A percentile compares a stretch with the other conserved stretches of the same genome.
These are phyloP conservation scores for Musca vetustissima DNA, from an alignment of 1,140 invertebrate species.

Conservation along the genomic window DNA sequence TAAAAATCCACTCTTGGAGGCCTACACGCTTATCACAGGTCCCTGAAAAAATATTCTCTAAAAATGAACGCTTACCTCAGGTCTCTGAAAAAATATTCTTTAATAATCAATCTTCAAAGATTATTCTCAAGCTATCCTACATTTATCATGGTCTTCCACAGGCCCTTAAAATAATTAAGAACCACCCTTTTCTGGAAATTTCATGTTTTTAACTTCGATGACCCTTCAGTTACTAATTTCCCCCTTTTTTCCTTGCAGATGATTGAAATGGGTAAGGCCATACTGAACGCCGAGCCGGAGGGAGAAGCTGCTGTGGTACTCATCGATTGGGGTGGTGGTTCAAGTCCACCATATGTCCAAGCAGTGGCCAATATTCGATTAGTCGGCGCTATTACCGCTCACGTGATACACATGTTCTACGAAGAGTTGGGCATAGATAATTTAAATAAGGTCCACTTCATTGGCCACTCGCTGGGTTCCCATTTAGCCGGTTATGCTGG, in stretches of 20 bases:
- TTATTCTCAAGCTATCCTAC: too few relatives aligned
- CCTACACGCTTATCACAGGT: too few relatives aligned
- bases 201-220: too few relatives aligned
- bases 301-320: conserved; percentile 74
- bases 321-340: conserved; percentile 83
- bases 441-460: conserved; percentile 73
- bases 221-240: too few relatives aligned
- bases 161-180: too few relatives aligned
- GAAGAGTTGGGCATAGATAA: conserved; percentile 59
- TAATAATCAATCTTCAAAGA: too few relatives aligned
- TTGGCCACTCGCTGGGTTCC: conserved; percentile 87
- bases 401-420: conserved; percentile 66
- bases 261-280: conserved; percentile 61
- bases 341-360: conserved; percentile 84
- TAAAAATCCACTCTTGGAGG: too few relatives aligned
- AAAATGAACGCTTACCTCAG: too few relatives aligned
- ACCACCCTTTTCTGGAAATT: too few relatives aligned
- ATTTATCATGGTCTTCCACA: too few relatives aligned
- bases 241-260: conserved; percentile 54
- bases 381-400: conserved; percentile 78
- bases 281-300: conserved; percentile 66
- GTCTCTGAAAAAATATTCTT: too few relatives aligned
- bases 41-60: too few relatives aligned
- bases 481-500: conserved; percentile 86
- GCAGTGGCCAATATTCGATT: conserved; percentile 88